Evolutionary conservation across 2,113 vertebrate species (phyloP), one percentile per base, ranked within the genome.

Genomic region (Bos javanicus): DNA sequence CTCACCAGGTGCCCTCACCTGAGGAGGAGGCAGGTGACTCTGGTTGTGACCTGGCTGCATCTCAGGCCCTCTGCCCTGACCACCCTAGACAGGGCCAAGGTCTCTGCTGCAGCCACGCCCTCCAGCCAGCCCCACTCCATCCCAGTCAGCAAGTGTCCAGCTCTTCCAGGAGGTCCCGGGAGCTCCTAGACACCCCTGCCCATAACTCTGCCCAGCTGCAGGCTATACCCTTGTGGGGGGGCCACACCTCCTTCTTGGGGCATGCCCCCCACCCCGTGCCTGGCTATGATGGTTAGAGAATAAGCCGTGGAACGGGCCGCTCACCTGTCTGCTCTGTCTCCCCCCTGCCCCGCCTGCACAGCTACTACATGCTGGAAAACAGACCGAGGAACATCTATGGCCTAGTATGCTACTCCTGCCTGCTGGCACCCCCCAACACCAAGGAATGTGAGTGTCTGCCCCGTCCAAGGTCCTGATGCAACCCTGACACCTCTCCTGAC

Each of bases 331-430:
- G 88, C 87, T 98, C 92, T 98, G 96, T 98, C 97, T 89, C 36
- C 98, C 89, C 78, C 94, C 95, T n/a, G 60, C 91, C 2, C 67
- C 0, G 6, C 4, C 46, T 30, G 67, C 26, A 50, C 94, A 99
- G 99, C 98, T 99, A 99, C 98, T 99, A 99, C 98, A 99, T 99
- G 98, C 97, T 99, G 98, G 99, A 99, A 94, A 99, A 99, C 98
- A 99, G 99, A 95, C 99, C 99, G n/a, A 99, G 99, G 95, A 99
- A 99, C 97, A 99, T 99, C 94, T 99, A 99, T 0, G 99, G 99
- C 82, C 99, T 99, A 99, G 99, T 99, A 94, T 99, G 99, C 98
- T 99, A 99, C 98, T 99, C 99, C 0, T 99, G 99, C 98, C 99
- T 99, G 96, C 98, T 99, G 39, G 99, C 99, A 0, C 99, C 99